phyloP scores from a whole-genome alignment of 2,797 vertebrate genomes.

The Enteromius treurensis region DNA sequence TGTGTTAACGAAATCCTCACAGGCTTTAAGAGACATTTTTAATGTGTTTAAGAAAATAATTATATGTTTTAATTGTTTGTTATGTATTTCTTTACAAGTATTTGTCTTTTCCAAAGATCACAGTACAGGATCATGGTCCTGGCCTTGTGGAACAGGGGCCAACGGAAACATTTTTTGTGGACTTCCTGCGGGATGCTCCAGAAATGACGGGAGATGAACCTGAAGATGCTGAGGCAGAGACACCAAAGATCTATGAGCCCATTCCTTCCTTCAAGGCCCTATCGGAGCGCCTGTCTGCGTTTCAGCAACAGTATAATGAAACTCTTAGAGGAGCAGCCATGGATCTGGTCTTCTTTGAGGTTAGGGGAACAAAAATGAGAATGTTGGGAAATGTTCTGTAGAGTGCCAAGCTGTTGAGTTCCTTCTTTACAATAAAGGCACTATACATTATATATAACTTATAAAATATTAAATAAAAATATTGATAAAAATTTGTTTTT shows the following conservation, averaged over 20 bases:
- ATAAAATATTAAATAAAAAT: no score
- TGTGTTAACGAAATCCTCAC: conserved; percentile 54
- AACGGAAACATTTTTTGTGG: conserved; percentile 78
- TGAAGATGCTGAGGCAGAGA: conserved; percentile 78
- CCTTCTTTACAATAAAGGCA: neutral
- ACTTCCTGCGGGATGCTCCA: conserved; percentile 81
- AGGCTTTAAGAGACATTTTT: neutral
- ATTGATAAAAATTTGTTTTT: no score
- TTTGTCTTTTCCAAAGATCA: conserved; percentile 65
- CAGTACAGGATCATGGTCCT: conserved; percentile 76
- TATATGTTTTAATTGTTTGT: no score
- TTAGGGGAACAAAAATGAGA: conserved; percentile 55
- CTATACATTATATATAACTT: neutral
- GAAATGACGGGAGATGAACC: conserved; percentile 80
- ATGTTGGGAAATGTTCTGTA: neutral
- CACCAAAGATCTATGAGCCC: conserved; percentile 84
- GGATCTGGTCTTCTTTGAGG: conserved; percentile 88
- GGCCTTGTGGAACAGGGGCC: conserved; percentile 69
- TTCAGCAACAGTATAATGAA: conserved; percentile 85
- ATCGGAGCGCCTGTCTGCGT: conserved; percentile 74
- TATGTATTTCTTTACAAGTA: neutral
- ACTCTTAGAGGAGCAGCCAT: conserved; percentile 78
- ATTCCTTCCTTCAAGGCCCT: conserved; percentile 78
- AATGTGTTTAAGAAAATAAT: neutral
- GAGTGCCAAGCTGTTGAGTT: neutral